Base-by-base conservation (phyloP, 2,797 vertebrate genomes). In the Cossypha dichroa region DNA sequence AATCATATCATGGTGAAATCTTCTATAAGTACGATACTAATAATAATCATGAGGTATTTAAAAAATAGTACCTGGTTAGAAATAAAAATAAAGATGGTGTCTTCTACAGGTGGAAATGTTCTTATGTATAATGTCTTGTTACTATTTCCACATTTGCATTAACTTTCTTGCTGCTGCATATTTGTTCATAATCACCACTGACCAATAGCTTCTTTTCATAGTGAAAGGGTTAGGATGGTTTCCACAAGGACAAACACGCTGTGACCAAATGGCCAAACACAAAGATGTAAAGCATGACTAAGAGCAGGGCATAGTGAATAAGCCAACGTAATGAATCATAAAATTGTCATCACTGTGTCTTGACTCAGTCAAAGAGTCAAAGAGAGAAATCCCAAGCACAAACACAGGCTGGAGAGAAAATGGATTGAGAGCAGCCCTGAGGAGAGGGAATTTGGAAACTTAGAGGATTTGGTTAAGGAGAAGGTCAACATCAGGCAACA, bases 11-110 rank as follows among this genome's bases (percentile, higher is more conserved):
- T 31, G 3, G 5, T 52, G 28, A 94, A 73, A 40, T 2, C 2
- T 66, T 5, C 15, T 49, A 20, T 41, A 60, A 73, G 26, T 83
- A 77, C 23, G 1, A 68, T 73, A 36, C 15, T 68, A 64, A 41
- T 70, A 43, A 68, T 52, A 43, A 68, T 49, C 15, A 80, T 0
- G 0, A 22, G 3, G 2, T 49, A 64, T 38, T 33, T 70, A 12
- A 36, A 58, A 3, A 46, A 10, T 13, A 26, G 11, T 45, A 69
- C 25, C 15, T 49, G 3, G 2, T 46, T 70, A 67, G 43, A 70
- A 87, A 90, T 40, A 68, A 41, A 46, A 52, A 59, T 41, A 51
- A 34, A 46, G 1, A 5, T 51, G 49, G 16, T 51, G 26, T 51
- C 10, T 15, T 51, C 16, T 51, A 29, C 49, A 51, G 28, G 3